phyloP scores from a whole-genome alignment of 1,140 invertebrate species.

The Andrena cerasifolii region DNA sequence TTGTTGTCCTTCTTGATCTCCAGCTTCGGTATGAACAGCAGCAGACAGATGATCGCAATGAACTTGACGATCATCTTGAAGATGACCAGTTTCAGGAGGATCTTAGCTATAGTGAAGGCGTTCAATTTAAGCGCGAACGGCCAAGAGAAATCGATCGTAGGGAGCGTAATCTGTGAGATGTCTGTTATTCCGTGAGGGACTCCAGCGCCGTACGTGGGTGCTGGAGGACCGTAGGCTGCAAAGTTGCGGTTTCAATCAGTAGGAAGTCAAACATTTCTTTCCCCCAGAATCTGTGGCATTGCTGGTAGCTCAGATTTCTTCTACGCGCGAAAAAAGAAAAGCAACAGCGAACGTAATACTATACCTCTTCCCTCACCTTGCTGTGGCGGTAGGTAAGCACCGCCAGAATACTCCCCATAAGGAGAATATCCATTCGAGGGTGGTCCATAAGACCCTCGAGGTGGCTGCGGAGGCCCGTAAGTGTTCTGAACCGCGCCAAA shows the following conservation, averaged over 20 bases:
- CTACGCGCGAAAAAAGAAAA: slow-evolving; percentile 19
- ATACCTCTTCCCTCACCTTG: slow-evolving; percentile 76
- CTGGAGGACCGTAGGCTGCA: slow-evolving; percentile 44
- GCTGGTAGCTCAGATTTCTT: too few species aligned
- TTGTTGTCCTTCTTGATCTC: slow-evolving; percentile 76
- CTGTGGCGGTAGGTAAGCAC: slow-evolving; percentile 63
- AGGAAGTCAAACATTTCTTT: too few species aligned
- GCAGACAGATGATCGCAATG: slow-evolving; percentile 87
- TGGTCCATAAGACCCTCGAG: slow-evolving; percentile 80
- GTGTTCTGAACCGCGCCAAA: slow-evolving; percentile 47
- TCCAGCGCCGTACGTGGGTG: slow-evolving; percentile 74
- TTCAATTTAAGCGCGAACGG: slow-evolving; percentile 85
- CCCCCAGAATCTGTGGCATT: too few species aligned
- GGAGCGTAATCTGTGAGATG: slow-evolving; percentile 82
- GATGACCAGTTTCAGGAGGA: slow-evolving; percentile 87
- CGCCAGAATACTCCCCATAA: slow-evolving; percentile 54
- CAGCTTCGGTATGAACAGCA: slow-evolving; percentile 89
- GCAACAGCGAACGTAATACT: slow-evolving; percentile 42
- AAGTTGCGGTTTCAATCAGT: not conserved
- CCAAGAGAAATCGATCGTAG: slow-evolving; percentile 73
- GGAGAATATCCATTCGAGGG: slow-evolving; percentile 71
- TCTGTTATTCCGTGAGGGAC: slow-evolving; percentile 83
- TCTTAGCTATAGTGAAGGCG: slow-evolving; percentile 87
- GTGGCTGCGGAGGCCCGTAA: slow-evolving; percentile 62
- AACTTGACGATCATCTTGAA: slow-evolving; percentile 91